Evolutionary conservation across 2,888 invertebrate species (phyloP), one percentile per base, ranked within the genome.

Genomic region (Aromia moschata): DNA sequence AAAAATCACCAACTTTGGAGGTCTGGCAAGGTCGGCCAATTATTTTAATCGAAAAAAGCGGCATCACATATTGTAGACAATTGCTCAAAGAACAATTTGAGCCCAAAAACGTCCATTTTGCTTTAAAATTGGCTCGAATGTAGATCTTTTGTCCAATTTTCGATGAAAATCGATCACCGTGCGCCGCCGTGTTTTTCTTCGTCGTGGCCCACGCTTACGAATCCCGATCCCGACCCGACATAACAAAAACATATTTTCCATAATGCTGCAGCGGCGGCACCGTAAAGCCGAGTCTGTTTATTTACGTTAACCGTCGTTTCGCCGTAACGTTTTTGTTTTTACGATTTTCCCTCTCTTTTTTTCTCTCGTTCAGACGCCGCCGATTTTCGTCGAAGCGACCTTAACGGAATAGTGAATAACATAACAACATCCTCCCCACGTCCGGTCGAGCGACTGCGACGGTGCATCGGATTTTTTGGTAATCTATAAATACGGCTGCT

Each of bases 401-500:
- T 10, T 49, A 38, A 38, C 49, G 25, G 25, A 49, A 49, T 49
- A 18, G 38, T 38, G 15, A 25, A 40, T 47, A n/a, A n/a, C n/a
- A n/a, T n/a, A n/a, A n/a, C n/a, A n/a, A n/a, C n/a, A 47, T 36
- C 47, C 36, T 47, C 33, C 20, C 16, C 38, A 16, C 58, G 47
- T 41, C 66, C 58, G 64, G 63, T 61, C 57, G 47, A 38, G 49
- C 33, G 51, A 54, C 56, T 47, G 46, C 56, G 56, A 52, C 45
- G 56, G 44, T 58, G 56, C 56, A 60, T 52, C 40, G 47, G 46
- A 56, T 62, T 66, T 67, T 66, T 66, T 58, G 64, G 61, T 60
- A 58, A 62, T 60, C 58, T 67, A 67, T 62, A 67, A 67, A 67
- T 67, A 67, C 58, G 58, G 58, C 60, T 58, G 58, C 62, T 60